Conservation (phyloP, 2,888 invertebrate species). For the Acanthococcus lagerstroemiae region DNA sequence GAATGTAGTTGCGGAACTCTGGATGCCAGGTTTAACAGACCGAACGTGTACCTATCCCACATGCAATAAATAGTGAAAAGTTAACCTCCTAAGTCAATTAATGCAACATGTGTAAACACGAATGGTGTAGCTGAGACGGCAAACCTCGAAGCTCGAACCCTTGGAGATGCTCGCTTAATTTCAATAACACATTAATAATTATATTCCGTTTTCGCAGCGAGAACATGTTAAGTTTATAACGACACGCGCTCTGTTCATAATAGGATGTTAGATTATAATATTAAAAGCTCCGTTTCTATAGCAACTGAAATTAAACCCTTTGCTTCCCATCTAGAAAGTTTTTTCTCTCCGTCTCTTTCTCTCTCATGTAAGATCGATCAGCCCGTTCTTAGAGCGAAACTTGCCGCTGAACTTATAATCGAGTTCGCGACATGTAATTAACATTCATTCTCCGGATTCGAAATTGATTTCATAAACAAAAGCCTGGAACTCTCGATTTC, state of each 20-base stretch:
- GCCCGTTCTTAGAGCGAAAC: conserved; percentile 15
- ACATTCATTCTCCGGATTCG: background rate
- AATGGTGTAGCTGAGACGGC: background rate
- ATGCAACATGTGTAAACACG: background rate
- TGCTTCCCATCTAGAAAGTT: conserved; percentile 11
- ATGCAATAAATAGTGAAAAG: too few relatives aligned
- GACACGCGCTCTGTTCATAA: conserved; percentile 24
- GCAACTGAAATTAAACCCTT: conserved; percentile 28
- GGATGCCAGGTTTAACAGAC: too few relatives aligned
- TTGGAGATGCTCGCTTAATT: background rate
- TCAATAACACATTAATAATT: background rate
- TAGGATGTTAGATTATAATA: conserved; percentile 27
- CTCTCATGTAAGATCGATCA: conserved; percentile 21
- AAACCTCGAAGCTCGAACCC: too few relatives aligned
- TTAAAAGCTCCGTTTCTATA: conserved; percentile 26
- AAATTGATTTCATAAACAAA: background rate
- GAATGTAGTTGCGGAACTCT: too few relatives aligned
- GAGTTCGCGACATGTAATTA: background rate
- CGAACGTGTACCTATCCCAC: too few relatives aligned
- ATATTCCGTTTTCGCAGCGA: background rate
- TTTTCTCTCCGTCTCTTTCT: conserved; percentile 11
- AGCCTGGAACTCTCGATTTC: background rate
- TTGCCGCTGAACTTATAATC: conserved; percentile 4
- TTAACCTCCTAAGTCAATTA: background rate
- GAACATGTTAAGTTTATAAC: background rate